Conservation (phyloP, 2,113 vertebrate species). For the Megaceryle maxima region DNA sequence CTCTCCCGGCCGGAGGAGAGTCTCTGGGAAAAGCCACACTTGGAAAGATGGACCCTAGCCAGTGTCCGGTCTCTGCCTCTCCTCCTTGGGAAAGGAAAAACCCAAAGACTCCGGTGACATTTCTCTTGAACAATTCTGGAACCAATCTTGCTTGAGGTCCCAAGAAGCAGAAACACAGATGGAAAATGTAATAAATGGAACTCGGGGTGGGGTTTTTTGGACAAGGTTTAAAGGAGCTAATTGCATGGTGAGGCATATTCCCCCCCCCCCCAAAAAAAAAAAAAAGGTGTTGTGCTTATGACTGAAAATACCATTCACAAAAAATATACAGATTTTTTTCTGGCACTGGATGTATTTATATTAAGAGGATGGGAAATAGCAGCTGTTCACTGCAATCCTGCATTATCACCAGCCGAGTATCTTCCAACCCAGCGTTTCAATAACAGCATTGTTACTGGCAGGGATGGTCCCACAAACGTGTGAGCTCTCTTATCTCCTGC, state of each 20-base stretch:
- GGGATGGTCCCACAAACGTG: neutral
- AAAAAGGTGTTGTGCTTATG: neutral
- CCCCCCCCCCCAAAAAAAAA: neutral
- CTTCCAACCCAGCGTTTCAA: neutral
- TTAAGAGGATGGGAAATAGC: neutral
- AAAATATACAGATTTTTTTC: neutral
- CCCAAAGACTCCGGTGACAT: neutral
- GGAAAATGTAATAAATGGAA: neutral
- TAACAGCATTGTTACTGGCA: neutral
- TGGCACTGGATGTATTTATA: neutral
- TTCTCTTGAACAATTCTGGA: neutral
- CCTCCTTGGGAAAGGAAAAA: neutral
- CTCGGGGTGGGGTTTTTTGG: neutral
- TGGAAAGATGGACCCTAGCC: neutral
- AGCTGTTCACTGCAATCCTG: neutral
- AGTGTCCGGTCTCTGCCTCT: neutral
- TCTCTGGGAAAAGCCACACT: neutral
- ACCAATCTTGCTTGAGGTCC: neutral
- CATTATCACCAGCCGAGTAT: neutral
- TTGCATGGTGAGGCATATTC: neutral
- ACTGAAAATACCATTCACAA: neutral
- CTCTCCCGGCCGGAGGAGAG: fast-evolving
- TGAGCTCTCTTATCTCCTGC: neutral
- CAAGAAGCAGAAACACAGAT: neutral
- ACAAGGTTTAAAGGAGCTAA: neutral